Evolutionary conservation across 2,113 vertebrate genomes (phyloP), one percentile per base, ranked within the genome.

Genomic region (Paedocypris sp.): DNA sequence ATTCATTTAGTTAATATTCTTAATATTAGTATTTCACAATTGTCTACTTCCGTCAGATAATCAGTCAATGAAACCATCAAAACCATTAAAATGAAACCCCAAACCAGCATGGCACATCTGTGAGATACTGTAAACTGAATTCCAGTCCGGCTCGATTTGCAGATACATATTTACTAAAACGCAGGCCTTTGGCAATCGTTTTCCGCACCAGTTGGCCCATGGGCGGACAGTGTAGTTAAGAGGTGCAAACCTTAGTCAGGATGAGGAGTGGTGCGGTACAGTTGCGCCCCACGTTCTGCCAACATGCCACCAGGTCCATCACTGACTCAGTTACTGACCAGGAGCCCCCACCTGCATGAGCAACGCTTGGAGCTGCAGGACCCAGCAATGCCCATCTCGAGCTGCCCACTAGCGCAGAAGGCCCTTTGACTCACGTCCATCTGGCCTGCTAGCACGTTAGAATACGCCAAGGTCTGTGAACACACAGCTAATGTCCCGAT

Each of bases 351-450:
- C 79, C 83, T 83, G 81, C 71, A 75, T 73, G 74, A 73, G 77
- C 79, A 73, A 67, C 68, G 67, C 67, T 78, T 78, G 80, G 74
- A 76, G 56, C 60, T 49, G 42, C 57, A 62, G 68, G 71, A 62
- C 66, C 64, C 39, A 67, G 66, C 50, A 64, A 67, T 69, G 77
- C 59, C 69, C 64, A 50, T 71, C 66, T 66, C 59, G 65, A 70
- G 64, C 62, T 72, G 69, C 73, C 64, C 78, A 68, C 74, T 67
- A 77, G 62, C 73, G 75, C 82, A 86, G 84, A 85, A 82, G 80
- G 82, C 72, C 72, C 78, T 84, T 85, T 86, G 83, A 85, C 82
- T 86, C 82, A 87, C 78, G 71, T 69, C 83, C 85, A 87, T 87
- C 84, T 85, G 84, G 80, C 79, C 69, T 66, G 58, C 65, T 80